Base-by-base conservation (phyloP, 92 coral and sea anemone species). In the Epizoanthus stellaris region DNA sequence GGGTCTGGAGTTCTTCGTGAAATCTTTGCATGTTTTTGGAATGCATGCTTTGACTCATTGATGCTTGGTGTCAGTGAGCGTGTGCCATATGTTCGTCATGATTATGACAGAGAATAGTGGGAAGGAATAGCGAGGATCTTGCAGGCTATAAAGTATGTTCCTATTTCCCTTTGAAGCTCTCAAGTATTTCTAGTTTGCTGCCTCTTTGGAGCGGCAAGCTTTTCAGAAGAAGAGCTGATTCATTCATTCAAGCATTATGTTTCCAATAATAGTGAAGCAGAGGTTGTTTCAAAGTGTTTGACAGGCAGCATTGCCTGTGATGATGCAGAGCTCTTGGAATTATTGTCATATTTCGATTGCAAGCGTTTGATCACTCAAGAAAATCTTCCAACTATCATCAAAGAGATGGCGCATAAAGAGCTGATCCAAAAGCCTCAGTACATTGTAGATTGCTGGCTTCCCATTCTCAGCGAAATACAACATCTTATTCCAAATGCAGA, bases 1-100 rank as follows among this genome's bases (percentile, higher is more conserved):
- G 93, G 87, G 9, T 60, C 47, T 43, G 93, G 93, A 38, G 90
- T 90, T 45, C 52, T 90, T 21, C 82, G 90, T n/a, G 93, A 86
- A 64, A 69, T 86, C 3, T 90, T 86, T 23, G n/a, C 87, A 6
- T 49, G 82, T 49, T 90, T 90, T 75, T 90, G 87, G 93, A 86
- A 86, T 81, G 93, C 86, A 2, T 81, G 88, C 4, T 86, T 17
- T 90, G 90, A 23, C 85, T 80, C 73, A 76, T 25, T 67, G 80
- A 86, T 88, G 88, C 10, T 86, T 10, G 93, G 90, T 12, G 90
- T 80, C 65, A 76, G 34, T 67, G 84, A 86, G 65, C 60, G 87
- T 2, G 90, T 86, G 16, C 89, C 89, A 34, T 87, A 79, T 71
- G 85, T 91, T 20, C 86, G 91, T 20, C 94, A 91, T 64, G 87